These are phyloP conservation scores for Clanis bilineata DNA, from an alignment of 2,888 invertebrate genomes.

Conservation along the genomic window DNA sequence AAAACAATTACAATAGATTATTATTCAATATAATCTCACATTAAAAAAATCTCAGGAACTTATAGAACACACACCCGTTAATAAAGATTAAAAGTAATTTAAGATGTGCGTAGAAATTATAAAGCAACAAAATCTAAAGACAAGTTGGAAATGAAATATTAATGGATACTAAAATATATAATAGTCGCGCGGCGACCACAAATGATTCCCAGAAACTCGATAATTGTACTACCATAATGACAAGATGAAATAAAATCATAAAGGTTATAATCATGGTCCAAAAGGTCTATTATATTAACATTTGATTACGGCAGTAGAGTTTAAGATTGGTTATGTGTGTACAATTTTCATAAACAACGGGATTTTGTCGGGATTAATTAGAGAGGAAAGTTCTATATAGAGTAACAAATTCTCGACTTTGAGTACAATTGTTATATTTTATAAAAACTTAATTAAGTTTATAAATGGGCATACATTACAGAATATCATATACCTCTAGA, in stretches of 20 bases:
- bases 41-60: too few relatives aligned
- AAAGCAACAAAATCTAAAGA: not conserved
- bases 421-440: too few relatives aligned
- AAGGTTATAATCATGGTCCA: not conserved
- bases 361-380: too few relatives aligned
- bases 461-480: too few relatives aligned
- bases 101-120: not conserved
- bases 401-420: too few relatives aligned
- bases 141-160: not conserved
- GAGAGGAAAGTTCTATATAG: too few relatives aligned
- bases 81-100: not conserved
- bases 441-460: too few relatives aligned
- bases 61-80: too few relatives aligned
- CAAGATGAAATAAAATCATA: conserved; percentile 2
- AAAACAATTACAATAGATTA: not conserved
- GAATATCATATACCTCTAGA: too few relatives aligned
- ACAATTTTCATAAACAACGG: not conserved
- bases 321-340: not conserved
- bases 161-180: not conserved
- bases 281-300: not conserved
- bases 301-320: not conserved
- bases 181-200: not conserved
- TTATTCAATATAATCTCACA: too few relatives aligned
- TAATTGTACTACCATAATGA: conserved; percentile 1
- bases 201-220: conserved; percentile 4